Evolutionary conservation across 2,113 vertebrate species (phyloP).

Genomic region (Scytalopus superciliaris): DNA sequence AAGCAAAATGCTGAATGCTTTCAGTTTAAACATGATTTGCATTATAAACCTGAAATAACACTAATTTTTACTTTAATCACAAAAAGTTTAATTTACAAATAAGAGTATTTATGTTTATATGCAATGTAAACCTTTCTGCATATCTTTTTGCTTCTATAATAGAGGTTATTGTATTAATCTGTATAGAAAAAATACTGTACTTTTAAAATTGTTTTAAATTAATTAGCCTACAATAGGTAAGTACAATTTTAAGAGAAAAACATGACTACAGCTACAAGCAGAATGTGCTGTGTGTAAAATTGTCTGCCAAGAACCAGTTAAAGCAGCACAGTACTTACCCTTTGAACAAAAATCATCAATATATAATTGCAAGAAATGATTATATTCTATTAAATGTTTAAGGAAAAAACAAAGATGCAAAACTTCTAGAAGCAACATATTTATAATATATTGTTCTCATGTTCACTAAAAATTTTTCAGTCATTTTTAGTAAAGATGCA

Average conservation of each 20-base stretch:
- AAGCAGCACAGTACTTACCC: slow-evolving; percentile 79
- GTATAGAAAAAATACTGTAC: slow-evolving; percentile 35
- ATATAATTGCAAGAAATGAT: slow-evolving; percentile 66
- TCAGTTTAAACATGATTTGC: slow-evolving; percentile 66
- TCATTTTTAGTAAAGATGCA: slow-evolving; percentile 69
- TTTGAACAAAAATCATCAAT: slow-evolving; percentile 73
- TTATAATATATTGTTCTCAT: slow-evolving; percentile 40
- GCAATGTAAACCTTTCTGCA: slow-evolving; percentile 60
- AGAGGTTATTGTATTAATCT: slow-evolving; percentile 55
- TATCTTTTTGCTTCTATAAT: slow-evolving; percentile 63
- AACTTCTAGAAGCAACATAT: slow-evolving; percentile 37
- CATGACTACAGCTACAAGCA: background rate
- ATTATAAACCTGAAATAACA: slow-evolving; percentile 68
- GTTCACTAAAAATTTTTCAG: slow-evolving; percentile 61
- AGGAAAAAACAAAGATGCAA: slow-evolving; percentile 43
- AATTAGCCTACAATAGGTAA: slow-evolving; percentile 52
- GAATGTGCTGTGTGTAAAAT: background rate
- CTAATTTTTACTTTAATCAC: slow-evolving; percentile 59
- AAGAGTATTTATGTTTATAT: slow-evolving; percentile 9
- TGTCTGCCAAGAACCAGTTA: slow-evolving; percentile 56
- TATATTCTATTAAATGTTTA: slow-evolving; percentile 58
- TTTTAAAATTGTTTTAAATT: slow-evolving; percentile 49
- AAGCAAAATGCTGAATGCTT: slow-evolving; percentile 70
- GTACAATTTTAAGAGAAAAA: slow-evolving; percentile 11
- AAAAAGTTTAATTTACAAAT: slow-evolving; percentile 70